phyloP scores from a whole-genome alignment of 2,113 vertebrate species.

The Montifringilla adamsi region DNA sequence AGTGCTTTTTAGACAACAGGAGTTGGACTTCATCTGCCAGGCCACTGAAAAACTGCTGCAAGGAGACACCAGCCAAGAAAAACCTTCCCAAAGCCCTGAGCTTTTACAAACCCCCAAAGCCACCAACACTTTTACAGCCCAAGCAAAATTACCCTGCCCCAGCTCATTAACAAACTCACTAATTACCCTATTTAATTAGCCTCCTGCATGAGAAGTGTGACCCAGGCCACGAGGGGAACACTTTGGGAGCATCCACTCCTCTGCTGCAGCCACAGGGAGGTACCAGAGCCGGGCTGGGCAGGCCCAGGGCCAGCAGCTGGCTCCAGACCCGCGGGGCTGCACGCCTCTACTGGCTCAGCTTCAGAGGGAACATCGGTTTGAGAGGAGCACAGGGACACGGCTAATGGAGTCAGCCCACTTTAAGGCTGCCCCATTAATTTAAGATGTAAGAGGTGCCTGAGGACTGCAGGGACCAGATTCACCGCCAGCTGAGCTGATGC shows the following conservation, averaged over 20 bases:
- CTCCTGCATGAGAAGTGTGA: accelerated
- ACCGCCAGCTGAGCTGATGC: accelerated
- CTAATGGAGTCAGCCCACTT: neutral
- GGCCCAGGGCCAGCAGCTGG: accelerated
- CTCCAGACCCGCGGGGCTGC: accelerated
- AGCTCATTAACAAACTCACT: neutral
- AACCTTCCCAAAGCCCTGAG: neutral
- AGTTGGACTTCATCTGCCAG: neutral
- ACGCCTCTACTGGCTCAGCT: accelerated
- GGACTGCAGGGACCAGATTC: neutral
- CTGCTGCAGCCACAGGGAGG: accelerated
- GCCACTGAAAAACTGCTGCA: neutral
- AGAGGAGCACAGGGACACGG: neutral
- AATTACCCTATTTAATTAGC: neutral
- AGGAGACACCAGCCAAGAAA: neutral
- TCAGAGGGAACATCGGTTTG: neutral
- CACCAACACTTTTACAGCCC: accelerated
- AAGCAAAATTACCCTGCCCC: neutral
- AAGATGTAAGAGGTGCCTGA: neutral
- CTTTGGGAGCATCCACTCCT: neutral
- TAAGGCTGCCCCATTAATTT: neutral
- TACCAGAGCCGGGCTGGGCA: accelerated
- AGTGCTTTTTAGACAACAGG: accelerated
- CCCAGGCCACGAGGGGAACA: accelerated
- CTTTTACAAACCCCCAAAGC: neutral